A percentile compares a stretch with the other conserved stretches of the same genome.
Conservation (phyloP, 2,797 vertebrate genomes). For the Acanthiza pusilla region DNA sequence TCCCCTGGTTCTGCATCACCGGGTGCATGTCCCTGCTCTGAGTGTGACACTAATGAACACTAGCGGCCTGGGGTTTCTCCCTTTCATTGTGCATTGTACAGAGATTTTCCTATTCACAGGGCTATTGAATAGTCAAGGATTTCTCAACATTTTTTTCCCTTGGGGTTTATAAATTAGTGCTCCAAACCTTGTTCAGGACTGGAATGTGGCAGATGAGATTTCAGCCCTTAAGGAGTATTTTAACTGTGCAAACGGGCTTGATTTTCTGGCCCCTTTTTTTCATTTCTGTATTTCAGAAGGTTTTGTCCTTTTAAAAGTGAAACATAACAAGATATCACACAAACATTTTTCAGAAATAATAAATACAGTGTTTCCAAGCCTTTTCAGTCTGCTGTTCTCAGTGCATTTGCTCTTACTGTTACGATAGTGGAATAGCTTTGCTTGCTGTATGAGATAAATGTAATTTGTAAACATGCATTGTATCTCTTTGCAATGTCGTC, state of each 20-base stretch:
- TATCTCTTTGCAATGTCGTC: neutral
- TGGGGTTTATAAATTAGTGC: neutral
- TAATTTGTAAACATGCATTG: neutral
- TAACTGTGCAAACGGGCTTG: neutral
- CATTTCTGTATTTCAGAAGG: neutral
- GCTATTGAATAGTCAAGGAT: neutral
- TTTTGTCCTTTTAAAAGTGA: neutral
- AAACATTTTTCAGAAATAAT: neutral
- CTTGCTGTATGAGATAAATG: neutral
- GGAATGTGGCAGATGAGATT: constrained; percentile 10
- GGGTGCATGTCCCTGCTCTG: neutral
- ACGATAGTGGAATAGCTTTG: neutral
- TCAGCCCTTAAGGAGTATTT: neutral
- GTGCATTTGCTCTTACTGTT: neutral
- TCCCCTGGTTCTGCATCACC: accelerated
- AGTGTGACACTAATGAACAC: neutral
- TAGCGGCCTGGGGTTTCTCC: neutral
- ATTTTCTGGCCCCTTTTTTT: neutral
- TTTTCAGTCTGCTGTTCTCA: neutral
- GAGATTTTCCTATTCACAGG: neutral
- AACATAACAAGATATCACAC: neutral
- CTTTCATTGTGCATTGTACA: neutral
- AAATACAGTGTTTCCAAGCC: neutral
- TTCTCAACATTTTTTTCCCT: neutral
- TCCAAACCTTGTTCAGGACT: neutral